Conservation (phyloP, 2,113 vertebrate species). For the Centropristis striata region DNA sequence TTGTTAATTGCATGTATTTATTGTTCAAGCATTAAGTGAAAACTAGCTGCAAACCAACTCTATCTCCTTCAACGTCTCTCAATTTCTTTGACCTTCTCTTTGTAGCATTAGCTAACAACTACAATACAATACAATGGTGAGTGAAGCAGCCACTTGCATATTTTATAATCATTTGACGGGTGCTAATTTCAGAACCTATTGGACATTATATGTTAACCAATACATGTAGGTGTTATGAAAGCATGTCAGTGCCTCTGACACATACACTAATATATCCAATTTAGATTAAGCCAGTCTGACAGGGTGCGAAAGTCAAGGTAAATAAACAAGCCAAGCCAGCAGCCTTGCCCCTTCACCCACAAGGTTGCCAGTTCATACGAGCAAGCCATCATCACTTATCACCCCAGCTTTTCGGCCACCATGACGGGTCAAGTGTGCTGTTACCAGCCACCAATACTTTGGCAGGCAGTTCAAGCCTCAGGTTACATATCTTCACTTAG, state of each 20-base stretch:
- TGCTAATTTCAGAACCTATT: too few species aligned
- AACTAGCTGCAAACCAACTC: neutral
- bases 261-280: slow-evolving; percentile 27
- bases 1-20: neutral
- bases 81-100: neutral
- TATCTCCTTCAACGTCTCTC: neutral
- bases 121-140: neutral
- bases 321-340: slow-evolving; percentile 30
- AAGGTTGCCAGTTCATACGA: slow-evolving; percentile 27
- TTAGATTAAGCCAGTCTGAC: slow-evolving; percentile 41
- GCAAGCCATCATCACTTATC: slow-evolving; percentile 49
- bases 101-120: neutral
- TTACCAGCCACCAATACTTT: slow-evolving; percentile 11
- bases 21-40: neutral
- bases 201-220: neutral
- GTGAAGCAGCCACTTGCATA: too few species aligned
- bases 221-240: slow-evolving; percentile 4
- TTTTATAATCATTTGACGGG: too few species aligned
- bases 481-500: slow-evolving; percentile 51
- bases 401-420: slow-evolving; percentile 29
- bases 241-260: neutral
- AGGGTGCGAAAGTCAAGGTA: slow-evolving; percentile 44
- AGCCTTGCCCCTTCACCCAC: slow-evolving; percentile 15
- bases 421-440: slow-evolving; percentile 23
- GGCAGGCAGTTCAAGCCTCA: slow-evolving; percentile 30